A percentile compares a stretch with the other conserved stretches of the same genome.
Evolutionary conservation across 2,113 vertebrate genomes (phyloP).

Genomic region (Cathartes aura): DNA sequence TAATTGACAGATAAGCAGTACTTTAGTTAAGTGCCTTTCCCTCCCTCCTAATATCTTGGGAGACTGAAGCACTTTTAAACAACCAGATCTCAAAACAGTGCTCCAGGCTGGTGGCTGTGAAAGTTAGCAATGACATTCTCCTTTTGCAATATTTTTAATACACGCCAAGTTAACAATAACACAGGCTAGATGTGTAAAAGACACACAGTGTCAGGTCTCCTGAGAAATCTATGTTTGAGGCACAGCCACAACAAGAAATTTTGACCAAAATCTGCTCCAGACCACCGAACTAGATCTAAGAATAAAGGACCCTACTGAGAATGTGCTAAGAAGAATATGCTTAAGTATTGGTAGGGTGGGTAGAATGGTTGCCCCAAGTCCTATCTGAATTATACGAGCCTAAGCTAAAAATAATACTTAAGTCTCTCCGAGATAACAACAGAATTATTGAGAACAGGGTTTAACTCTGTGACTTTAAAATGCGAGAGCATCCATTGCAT

Average conservation of each 20-base stretch:
- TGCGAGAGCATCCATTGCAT: conserved; percentile 30
- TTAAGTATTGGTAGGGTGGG: neutral
- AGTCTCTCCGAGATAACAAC: neutral
- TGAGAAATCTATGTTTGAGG: neutral
- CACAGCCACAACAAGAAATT: neutral
- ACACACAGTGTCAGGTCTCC: neutral
- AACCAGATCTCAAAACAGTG: neutral
- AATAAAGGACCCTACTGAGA: neutral
- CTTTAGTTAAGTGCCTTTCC: neutral
- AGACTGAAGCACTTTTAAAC: neutral
- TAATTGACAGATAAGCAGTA: neutral
- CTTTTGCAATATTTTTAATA: conserved; percentile 45
- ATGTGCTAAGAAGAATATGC: neutral
- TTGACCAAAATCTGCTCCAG: neutral
- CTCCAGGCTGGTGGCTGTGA: conserved; percentile 13
- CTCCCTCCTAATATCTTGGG: neutral
- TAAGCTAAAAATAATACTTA: conserved; percentile 36
- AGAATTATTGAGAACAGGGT: conserved; percentile 11
- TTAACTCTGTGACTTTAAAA: conserved; percentile 63
- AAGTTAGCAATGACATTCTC: conserved; percentile 14
- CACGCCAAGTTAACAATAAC: neutral
- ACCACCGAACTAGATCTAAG: neutral
- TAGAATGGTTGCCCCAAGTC: neutral
- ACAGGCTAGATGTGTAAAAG: neutral
- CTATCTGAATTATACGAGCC: conserved; percentile 31